A percentile compares a stretch with the other conserved stretches of the same genome.
phyloP scores from a whole-genome alignment of 2,113 vertebrate genomes.

The Cheirogaleus medius region DNA sequence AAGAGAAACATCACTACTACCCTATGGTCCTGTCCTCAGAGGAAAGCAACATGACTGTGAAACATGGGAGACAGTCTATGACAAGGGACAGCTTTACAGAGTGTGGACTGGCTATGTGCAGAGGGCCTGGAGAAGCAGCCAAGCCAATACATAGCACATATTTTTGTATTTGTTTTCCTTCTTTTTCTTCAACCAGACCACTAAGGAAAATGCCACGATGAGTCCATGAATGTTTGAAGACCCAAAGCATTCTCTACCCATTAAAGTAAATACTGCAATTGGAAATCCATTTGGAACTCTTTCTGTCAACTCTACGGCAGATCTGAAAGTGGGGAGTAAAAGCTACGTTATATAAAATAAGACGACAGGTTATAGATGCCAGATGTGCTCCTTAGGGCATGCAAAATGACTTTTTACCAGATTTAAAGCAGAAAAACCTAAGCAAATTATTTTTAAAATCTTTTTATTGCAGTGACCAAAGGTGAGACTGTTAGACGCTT shows the following conservation, averaged over 20 bases:
- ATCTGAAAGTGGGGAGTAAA: neutral
- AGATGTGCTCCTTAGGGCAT: neutral
- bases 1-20: neutral
- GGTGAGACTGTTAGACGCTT: neutral
- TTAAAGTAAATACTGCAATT: neutral
- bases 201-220: neutral
- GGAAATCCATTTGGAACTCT: neutral
- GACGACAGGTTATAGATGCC: neutral
- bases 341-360: neutral
- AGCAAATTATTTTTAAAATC: neutral
- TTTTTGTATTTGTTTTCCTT: neutral
- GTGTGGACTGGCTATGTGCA: neutral
- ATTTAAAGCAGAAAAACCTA: constrained; percentile 13
- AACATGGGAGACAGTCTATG: too few relatives aligned
- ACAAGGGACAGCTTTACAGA: neutral
- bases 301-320: neutral
- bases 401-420: neutral
- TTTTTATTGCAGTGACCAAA: constrained; percentile 21
- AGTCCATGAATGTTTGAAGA: neutral
- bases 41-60: neutral
- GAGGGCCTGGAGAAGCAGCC: neutral
- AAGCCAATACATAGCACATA: neutral
- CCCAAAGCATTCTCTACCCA: neutral
- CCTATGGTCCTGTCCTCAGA: neutral
- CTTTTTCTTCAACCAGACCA: neutral